Evolutionary conservation across 2,797 vertebrate species (phyloP).

Genomic region (Malurus splendens): DNA sequence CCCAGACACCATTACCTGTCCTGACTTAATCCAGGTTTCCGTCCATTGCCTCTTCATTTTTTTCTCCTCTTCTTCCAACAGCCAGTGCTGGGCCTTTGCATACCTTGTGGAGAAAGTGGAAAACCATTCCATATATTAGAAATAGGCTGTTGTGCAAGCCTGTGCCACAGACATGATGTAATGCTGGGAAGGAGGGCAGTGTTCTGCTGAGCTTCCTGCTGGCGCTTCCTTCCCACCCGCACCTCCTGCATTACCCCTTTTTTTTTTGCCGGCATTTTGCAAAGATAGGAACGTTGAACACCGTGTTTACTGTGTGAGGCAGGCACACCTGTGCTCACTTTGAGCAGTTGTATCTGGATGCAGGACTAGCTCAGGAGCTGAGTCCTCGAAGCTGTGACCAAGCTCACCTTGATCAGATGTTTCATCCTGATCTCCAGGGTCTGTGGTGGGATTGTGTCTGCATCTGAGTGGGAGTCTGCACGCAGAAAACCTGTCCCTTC

Average conservation of each 20-base stretch:
- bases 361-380: fast-evolving
- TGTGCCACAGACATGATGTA: fast-evolving
- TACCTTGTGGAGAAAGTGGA: background rate
- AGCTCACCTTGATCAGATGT: background rate
- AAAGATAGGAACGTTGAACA: background rate
- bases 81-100: background rate
- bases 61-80: background rate
- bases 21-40: background rate
- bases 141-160: background rate
- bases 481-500: background rate
- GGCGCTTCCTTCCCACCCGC: background rate
- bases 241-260: background rate
- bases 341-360: background rate
- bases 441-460: background rate
- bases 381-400: background rate
- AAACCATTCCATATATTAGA: background rate
- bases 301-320: background rate
- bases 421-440: background rate
- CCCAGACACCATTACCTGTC: background rate
- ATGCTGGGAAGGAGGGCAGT: background rate
- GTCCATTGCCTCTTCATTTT: background rate
- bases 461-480: background rate
- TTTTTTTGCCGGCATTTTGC: background rate
- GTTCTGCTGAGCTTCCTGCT: background rate
- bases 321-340: fast-evolving